Base-by-base conservation (phyloP, 1,140 invertebrate species). In the Drosophila aff. region DNA sequence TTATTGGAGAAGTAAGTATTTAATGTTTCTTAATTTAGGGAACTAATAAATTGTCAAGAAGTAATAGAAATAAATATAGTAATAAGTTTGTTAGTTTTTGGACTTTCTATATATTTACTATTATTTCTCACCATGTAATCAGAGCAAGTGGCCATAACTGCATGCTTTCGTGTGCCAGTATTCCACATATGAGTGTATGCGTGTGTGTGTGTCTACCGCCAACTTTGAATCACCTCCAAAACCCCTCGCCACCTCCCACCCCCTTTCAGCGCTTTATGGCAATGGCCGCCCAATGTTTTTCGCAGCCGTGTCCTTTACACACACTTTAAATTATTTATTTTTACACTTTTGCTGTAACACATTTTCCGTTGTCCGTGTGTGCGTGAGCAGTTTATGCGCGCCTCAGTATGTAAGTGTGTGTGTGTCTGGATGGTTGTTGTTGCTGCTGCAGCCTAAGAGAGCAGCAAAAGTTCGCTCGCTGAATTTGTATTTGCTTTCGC, bases 321-420 rank as follows among this genome's bases (percentile, higher is more conserved):
- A 90, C 84, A 89, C 85, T 89, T 89, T 89, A 89, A 89, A 89
- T 89, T 89, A 89, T 89, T 89, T 89, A 89, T 89, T 89, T 89
- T 89, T 89, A 89, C 84, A 89, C 84, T 89, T 78, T 89, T 81
- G 84, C 84, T 90, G 84, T 89, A 84, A 89, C 81, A 89, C 84
- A 90, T 90, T 81, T 81, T 78, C 50, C 43, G 68, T 53, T 65
- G 41, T 59, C 18, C 44, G 59, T 43, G 61, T 68, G 55, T 58
- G 63, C 21, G 76, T 81, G 60, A 69, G 61, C 60, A 60, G 44
- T 38, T 60, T 69, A 38, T 36, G 31, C 57, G 16, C 33, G n/a
- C 5, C 49, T 13, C 49, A 18, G n/a, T 31, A 31, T 66, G 21
- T 36, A 7, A 23, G 31, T 62, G 33, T 47, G 6, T 57, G 66